A percentile compares a stretch with the other conserved stretches of the same genome.
Conservation (phyloP, 2,113 vertebrate species). For the Sylvilagus bachmani region DNA sequence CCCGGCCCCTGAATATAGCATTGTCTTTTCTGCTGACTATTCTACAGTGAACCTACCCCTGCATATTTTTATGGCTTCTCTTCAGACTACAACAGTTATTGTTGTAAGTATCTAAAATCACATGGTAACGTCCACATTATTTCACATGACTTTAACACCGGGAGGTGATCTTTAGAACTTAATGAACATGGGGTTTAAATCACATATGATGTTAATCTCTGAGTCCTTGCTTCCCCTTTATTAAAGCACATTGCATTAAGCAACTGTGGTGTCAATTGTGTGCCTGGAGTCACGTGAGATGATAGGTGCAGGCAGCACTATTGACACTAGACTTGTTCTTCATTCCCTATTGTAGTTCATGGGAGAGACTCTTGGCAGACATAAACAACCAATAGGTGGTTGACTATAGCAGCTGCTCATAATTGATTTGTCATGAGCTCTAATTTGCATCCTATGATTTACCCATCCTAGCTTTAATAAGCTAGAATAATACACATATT, state of each 20-base stretch:
- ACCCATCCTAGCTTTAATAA: slow-evolving; percentile 63
- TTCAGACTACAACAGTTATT: neutral
- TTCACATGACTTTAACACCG: neutral
- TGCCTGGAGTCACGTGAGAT: neutral
- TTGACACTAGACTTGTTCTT: neutral
- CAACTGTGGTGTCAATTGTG: neutral
- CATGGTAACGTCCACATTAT: neutral
- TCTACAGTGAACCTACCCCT: neutral
- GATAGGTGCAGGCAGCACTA: neutral
- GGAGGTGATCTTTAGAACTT: neutral
- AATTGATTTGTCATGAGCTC: slow-evolving; percentile 56
- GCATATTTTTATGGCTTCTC: neutral
- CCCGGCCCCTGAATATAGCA: neutral
- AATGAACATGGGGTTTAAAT: neutral
- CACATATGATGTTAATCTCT: neutral
- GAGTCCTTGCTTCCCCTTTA: neutral
- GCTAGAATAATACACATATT: slow-evolving; percentile 53
- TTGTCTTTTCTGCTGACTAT: neutral
- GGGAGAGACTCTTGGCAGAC: slow-evolving; percentile 35
- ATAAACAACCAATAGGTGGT: slow-evolving; percentile 61
- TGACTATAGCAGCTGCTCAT: slow-evolving; percentile 37
- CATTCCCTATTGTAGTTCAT: neutral
- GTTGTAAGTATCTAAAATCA: neutral
- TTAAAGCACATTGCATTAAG: neutral
- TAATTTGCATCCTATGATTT: slow-evolving; percentile 65